phyloP scores from a whole-genome alignment of 2,888 invertebrate species.

The Drosophila parthenogenetica region DNA sequence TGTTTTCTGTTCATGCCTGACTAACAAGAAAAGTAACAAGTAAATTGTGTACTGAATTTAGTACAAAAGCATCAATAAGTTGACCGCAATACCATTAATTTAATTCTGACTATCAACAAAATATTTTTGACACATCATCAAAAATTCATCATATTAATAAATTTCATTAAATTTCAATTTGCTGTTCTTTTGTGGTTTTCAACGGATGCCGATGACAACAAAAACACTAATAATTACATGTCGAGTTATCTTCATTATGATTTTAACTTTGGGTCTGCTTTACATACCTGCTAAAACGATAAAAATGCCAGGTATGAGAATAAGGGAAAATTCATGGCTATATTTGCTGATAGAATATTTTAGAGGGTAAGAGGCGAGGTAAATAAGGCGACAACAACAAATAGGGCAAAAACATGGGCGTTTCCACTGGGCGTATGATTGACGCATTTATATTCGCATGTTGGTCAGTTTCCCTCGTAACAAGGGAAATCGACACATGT shows the following conservation, averaged over 20 bases:
- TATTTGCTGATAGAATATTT: conserved; percentile 49
- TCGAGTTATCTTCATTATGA: conserved; percentile 22
- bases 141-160: conserved; percentile 58
- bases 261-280: conserved; percentile 41
- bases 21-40: background rate
- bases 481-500: background rate
- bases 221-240: conserved; percentile 14
- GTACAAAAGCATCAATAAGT: conserved; percentile 26
- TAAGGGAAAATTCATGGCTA: conserved; percentile 5
- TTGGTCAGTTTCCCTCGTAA: background rate
- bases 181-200: conserved; percentile 48
- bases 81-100: conserved; percentile 16
- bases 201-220: conserved; percentile 15
- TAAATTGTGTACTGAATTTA: conserved; percentile 9
- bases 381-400: conserved; percentile 23
- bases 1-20: background rate
- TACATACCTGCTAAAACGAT: conserved; percentile 24
- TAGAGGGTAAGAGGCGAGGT: conserved; percentile 2
- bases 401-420: conserved; percentile 1
- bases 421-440: conserved; percentile 14
- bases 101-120: conserved; percentile 15
- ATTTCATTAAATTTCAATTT: conserved; percentile 59
- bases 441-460: conserved; percentile 15
- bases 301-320: conserved; percentile 17
- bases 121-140: conserved; percentile 57